Evolutionary conservation across 1,140 invertebrate species (phyloP), one percentile per base, ranked within the genome.

Genomic region (Drosophila obscura): DNA sequence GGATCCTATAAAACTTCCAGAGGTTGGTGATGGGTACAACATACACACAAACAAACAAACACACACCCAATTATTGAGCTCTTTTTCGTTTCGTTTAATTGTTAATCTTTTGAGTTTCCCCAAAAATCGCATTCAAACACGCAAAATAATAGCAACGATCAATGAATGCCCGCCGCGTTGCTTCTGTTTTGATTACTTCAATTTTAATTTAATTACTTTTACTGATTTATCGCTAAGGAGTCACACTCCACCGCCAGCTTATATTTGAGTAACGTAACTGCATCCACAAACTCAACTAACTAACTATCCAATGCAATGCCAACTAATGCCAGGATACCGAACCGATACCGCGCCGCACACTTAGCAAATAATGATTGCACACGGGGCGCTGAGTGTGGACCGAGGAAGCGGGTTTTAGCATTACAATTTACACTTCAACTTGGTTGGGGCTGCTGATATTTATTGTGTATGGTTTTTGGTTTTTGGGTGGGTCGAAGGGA

Each of bases 1-100:
- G 95, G 96, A 92, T 96, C 96, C n/a, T 96, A 96, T 92, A 96
- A 96, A 93, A 96, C 95, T 49, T 96, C 96, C 71, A 93, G 96
- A 95, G 96, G 96, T 97, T 94, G 94, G 93, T 90, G 75, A 65
- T 82, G 78, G 89, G 81, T 84, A 90, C 13, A 39, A 39, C 35
- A 39, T 11, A 39, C 26, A 28, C 26, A 7, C 26, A 28, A 6
- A 28, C 26, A 26, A 4, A 5, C 26, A 26, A 0, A 28, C 26
- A 80, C 77, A 66, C 43, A 15, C 43, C 45, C 48, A 60, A 31
- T 31, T 35, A 49, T 50, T 58, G 69, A 28, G 41, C 35, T 44
- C 16, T 52, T 24, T 41, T 16, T 19, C 8, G 26, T 28, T 26
- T 49, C 4, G 9, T 16, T 15, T 45, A 58, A 55, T 31, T 52